phyloP scores from a whole-genome alignment of 1,140 invertebrate species.

The Macrobrachium rosenbergii region DNA sequence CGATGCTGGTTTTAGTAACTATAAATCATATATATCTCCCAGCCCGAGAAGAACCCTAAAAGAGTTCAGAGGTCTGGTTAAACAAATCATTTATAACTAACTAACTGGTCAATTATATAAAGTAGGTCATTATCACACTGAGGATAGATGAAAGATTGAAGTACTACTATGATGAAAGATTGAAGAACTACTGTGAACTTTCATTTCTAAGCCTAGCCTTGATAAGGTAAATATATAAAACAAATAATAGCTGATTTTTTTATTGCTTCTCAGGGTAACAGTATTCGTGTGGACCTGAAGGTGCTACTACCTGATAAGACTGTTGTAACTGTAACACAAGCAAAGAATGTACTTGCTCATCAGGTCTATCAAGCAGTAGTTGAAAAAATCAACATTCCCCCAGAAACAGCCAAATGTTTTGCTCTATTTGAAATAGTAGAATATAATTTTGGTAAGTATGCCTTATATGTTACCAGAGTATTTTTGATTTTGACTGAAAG shows the following conservation, averaged over 20 bases:
- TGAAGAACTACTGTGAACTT: too few relatives aligned
- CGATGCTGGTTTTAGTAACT: too few relatives aligned
- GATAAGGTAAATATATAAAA: too few relatives aligned
- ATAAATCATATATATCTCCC: too few relatives aligned
- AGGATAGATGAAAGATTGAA: too few relatives aligned
- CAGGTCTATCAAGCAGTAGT: constrained; percentile 93
- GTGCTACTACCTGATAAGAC: constrained; percentile 85
- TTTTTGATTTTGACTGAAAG: background rate
- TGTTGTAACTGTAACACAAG: constrained; percentile 92
- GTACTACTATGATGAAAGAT: too few relatives aligned
- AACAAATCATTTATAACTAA: too few relatives aligned
- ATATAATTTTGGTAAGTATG: constrained; percentile 89
- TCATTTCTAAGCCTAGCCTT: too few relatives aligned
- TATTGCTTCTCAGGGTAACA: constrained; percentile 48
- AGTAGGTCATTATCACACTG: too few relatives aligned
- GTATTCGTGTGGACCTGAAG: constrained; percentile 90
- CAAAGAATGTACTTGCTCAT: constrained; percentile 90
- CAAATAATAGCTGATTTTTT: background rate
- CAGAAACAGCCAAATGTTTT: constrained; percentile 89
- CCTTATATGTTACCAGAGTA: background rate
- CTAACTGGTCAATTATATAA: too few relatives aligned
- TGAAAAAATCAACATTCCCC: constrained; percentile 85
- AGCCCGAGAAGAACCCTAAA: too few relatives aligned
- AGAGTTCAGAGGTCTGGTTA: too few relatives aligned
- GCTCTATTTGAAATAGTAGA: constrained; percentile 99